phyloP scores from a whole-genome alignment of 2,797 vertebrate genomes.

The Chelonia mydas region DNA sequence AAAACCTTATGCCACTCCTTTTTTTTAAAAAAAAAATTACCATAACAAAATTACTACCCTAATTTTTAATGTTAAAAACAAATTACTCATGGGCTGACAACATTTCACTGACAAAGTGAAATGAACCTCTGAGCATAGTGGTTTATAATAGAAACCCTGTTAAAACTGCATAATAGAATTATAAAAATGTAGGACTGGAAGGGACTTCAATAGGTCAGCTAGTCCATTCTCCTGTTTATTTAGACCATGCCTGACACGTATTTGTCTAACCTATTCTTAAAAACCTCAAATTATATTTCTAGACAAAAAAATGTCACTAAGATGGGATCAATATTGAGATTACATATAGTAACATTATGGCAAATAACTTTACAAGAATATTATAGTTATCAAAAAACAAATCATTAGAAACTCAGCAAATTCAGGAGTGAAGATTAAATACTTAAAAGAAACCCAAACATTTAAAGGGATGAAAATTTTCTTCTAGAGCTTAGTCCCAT shows the following conservation, averaged over 20 bases:
- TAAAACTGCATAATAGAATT: not conserved
- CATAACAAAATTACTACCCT: not conserved
- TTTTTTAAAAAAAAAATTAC: not conserved
- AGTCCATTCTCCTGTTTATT: too few relatives aligned
- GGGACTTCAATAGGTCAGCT: too few relatives aligned
- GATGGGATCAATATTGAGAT: not conserved
- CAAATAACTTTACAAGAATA: not conserved
- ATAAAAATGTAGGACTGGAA: too few relatives aligned
- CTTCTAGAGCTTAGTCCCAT: too few relatives aligned
- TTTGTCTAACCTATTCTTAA: too few relatives aligned
- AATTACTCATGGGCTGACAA: not conserved
- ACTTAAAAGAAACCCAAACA: not conserved
- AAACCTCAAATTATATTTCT: not conserved
- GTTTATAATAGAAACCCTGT: not conserved
- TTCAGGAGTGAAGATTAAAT: not conserved
- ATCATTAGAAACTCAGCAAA: not conserved
- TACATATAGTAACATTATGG: not conserved
- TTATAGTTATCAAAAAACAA: not conserved
- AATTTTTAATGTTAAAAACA: not conserved
- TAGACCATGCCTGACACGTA: too few relatives aligned
- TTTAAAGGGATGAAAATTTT: too few relatives aligned
- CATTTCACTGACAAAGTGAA: not conserved
- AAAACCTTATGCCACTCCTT: not conserved
- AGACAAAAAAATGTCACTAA: not conserved
- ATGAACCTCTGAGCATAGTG: not conserved